phyloP scores from a whole-genome alignment of 2,888 invertebrate species.

The Dyspetes luteomarginatus region DNA sequence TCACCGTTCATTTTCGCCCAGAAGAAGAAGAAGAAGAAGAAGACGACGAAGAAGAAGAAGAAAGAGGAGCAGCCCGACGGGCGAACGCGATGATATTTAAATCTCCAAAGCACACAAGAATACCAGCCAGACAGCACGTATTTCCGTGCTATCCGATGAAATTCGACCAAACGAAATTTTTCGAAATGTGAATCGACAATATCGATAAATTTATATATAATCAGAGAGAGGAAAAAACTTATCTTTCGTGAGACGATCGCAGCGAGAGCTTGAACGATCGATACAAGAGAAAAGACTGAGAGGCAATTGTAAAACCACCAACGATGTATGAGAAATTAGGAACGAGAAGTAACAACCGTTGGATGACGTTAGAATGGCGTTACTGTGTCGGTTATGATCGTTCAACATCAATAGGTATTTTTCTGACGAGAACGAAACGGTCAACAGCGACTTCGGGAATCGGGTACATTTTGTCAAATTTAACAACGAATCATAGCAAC shows the following conservation, averaged over 20 bases:
- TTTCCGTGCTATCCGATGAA: constrained; percentile 9
- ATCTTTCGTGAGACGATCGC: too few relatives aligned
- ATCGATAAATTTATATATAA: too few relatives aligned
- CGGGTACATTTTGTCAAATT: constrained; percentile 22
- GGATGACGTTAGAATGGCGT: constrained; percentile 30
- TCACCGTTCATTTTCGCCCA: constrained; percentile 45
- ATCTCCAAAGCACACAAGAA: neutral
- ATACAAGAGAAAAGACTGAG: neutral
- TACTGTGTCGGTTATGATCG: constrained; percentile 9
- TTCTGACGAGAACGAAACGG: constrained; percentile 32
- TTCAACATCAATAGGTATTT: constrained; percentile 8
- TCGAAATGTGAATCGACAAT: neutral
- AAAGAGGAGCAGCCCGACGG: neutral
- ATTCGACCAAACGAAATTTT: neutral
- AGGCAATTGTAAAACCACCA: neutral
- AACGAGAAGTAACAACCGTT: constrained; percentile 3
- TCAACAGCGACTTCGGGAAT: constrained; percentile 44
- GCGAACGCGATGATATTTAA: constrained; percentile 40
- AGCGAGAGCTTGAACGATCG: too few relatives aligned
- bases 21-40: constrained; percentile 1
- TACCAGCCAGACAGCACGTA: constrained; percentile 10
- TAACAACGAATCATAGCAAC: constrained; percentile 13
- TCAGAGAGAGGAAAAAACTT: too few relatives aligned
- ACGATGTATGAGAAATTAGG: constrained; percentile 20
- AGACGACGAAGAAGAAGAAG: neutral